Evolutionary conservation across 64 coral and sea anemone genomes (phyloP), one percentile per base, ranked within the genome.

Genomic region (Cladopsammia gracilis): DNA sequence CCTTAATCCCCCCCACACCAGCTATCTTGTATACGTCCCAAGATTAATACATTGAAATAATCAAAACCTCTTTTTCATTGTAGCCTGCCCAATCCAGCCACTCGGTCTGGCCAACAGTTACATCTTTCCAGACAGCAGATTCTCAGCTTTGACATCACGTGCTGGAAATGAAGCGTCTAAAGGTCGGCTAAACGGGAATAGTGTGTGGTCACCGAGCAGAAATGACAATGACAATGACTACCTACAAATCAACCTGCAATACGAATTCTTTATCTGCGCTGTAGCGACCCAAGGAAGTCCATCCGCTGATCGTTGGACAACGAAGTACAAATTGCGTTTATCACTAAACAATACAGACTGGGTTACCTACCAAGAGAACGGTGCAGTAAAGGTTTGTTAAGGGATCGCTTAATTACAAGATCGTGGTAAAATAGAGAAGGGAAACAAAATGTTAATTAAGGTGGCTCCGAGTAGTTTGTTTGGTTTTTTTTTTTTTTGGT

Each of bases 211-310:
- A 78, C 57, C 88, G 24, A 77, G 62, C 16, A 10, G 5, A 42
- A 79, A 90, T 64, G 10, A 18, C 8, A 54, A 79, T 67, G 7
- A 44, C 54, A 48, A 53, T 64, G 75, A 79, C n/a, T 90, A 78
- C 45, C 60, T 90, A 0, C 88, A 90, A 62, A 77, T 90, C 25
- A 51, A 90, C 25, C 88, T 90, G 34, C 25, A 76, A 23, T 45
- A 45, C 47, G 53, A 59, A 62, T 76, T 60, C 47, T n/a, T 68
- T 66, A 69, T 90, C 15, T 56, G 47, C 77, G 88, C 88, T 51
- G 48, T 90, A 54, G 88, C 88, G 4, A 90, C 88, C 58, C 88
- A 90, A 78, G 88, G 88, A 43, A 88, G 46, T 50, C 50, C 72
- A 75, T 22, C 44, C 50, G 44, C 3, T 20, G 46, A 75, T 49